Conservation (phyloP, 2,888 invertebrate genomes). For the Actias luna region DNA sequence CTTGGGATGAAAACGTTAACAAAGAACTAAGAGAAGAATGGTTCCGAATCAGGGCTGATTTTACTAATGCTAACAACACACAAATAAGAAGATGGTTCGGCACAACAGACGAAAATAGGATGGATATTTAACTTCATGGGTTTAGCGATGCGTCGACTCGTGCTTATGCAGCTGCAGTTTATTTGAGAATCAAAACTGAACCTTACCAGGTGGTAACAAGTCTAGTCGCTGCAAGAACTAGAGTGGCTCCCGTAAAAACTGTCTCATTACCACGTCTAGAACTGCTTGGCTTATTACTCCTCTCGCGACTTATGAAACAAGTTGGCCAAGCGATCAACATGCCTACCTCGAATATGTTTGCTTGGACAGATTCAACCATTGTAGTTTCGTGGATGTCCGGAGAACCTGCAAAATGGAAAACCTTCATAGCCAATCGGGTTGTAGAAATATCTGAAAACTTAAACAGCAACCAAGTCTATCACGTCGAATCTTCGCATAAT, state of each 20-base stretch:
- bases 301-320: constrained; percentile 27
- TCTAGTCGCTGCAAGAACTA: constrained; percentile 12
- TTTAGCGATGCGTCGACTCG: constrained; percentile 19
- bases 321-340: constrained; percentile 28
- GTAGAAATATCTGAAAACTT: constrained; percentile 26
- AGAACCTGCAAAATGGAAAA: constrained; percentile 29
- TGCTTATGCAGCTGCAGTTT: constrained; percentile 17
- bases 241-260: constrained; percentile 4
- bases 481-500: constrained; percentile 26
- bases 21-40: constrained; percentile 24
- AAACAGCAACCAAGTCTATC: constrained; percentile 23
- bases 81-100: not conserved
- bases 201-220: not conserved
- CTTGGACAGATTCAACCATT: constrained; percentile 22
- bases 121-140: constrained; percentile 20
- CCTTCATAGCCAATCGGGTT: constrained; percentile 27
- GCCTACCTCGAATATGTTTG: constrained; percentile 19
- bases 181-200: constrained; percentile 4
- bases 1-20: constrained; percentile 28
- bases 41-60: constrained; percentile 18
- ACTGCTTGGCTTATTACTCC: constrained; percentile 21
- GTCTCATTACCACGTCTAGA: constrained; percentile 15
- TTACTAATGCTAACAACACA: constrained; percentile 18
- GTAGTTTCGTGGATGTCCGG: constrained; percentile 28
- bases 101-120: not conserved